phyloP scores from a whole-genome alignment of 2,113 vertebrate species.

The Eonycteris spelaea region DNA sequence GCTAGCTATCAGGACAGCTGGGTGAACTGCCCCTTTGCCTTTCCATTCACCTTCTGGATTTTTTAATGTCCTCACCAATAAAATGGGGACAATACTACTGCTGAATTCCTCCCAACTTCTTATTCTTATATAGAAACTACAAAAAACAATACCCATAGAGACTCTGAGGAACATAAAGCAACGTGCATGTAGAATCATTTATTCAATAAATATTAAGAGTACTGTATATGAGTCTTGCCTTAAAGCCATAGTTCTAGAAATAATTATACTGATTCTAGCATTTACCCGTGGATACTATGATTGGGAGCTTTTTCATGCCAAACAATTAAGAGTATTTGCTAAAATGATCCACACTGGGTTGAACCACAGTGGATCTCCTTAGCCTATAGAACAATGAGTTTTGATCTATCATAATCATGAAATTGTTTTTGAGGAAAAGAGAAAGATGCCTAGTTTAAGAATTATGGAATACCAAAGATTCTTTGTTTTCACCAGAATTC shows the following conservation, averaged over 20 bases:
- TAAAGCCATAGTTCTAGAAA: not conserved
- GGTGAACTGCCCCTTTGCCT: not conserved
- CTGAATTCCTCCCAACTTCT: not conserved
- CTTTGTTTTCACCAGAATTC: slow-evolving; percentile 56
- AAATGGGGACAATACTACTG: not conserved
- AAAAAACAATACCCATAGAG: not conserved
- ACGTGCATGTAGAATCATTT: not conserved
- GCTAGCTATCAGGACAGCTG: not conserved
- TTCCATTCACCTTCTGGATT: not conserved
- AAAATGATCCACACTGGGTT: not conserved
- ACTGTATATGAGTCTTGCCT: not conserved
- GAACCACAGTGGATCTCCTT: not conserved
- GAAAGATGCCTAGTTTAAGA: not conserved
- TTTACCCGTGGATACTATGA: not conserved
- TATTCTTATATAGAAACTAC: not conserved
- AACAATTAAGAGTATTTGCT: not conserved
- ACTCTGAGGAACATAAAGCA: not conserved
- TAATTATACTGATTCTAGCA: not conserved
- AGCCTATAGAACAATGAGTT: not conserved
- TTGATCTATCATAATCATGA: not conserved
- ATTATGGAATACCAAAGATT: slow-evolving; percentile 29
- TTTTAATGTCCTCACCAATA: not conserved
- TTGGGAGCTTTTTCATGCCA: not conserved
- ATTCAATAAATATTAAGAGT: not conserved
- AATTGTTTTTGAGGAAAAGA: not conserved